phyloP scores from a whole-genome alignment of 2,113 vertebrate species.

The Clarias batrachus region DNA sequence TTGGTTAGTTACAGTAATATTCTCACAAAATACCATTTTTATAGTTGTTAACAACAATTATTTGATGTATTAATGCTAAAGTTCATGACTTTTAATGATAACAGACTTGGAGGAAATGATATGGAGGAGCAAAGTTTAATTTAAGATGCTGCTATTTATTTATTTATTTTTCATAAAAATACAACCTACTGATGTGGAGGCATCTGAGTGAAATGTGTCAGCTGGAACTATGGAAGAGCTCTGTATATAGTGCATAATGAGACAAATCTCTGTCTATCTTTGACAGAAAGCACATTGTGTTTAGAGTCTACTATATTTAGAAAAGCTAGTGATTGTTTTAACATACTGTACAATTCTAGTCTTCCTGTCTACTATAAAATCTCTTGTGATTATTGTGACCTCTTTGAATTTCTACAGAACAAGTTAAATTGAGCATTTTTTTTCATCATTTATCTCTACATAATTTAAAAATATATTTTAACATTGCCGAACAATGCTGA shows the following conservation, averaged over 20 bases:
- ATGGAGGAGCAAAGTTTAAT: neutral
- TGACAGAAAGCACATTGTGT: neutral
- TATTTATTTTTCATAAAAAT: neutral
- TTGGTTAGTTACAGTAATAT: neutral
- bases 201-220: neutral
- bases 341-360: neutral
- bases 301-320: neutral
- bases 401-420: neutral
- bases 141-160: neutral
- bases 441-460: no score
- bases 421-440: no score
- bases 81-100: neutral
- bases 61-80: neutral
- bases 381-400: neutral
- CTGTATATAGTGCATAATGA: neutral
- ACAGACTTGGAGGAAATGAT: neutral
- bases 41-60: neutral
- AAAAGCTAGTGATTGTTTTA: conserved; percentile 6
- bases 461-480: no score
- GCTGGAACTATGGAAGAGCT: neutral
- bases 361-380: neutral
- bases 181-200: neutral
- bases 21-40: neutral
- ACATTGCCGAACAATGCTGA: no score
- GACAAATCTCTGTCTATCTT: neutral